phyloP scores from a whole-genome alignment of 1,140 invertebrate species.

The Andricus grossulariae region DNA sequence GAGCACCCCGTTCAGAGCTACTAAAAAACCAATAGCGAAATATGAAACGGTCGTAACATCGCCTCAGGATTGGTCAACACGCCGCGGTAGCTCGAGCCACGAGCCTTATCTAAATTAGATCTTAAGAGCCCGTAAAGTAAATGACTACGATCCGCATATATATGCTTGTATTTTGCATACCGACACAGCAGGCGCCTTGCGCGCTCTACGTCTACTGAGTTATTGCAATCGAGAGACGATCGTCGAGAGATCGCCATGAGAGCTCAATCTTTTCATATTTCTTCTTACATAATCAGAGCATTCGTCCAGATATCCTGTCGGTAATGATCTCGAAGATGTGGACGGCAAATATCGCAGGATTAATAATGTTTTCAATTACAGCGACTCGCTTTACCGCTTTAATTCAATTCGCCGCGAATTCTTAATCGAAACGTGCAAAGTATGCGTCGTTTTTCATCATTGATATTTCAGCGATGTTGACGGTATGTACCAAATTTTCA shows the following conservation, averaged over 20 bases:
- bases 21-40: constrained; percentile 49
- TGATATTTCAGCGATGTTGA: not conserved
- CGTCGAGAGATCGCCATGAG: constrained; percentile 44
- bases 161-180: constrained; percentile 51
- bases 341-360: constrained; percentile 49
- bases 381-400: constrained; percentile 9
- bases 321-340: constrained; percentile 48
- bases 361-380: constrained; percentile 41
- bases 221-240: constrained; percentile 53
- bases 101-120: constrained; percentile 66
- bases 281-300: constrained; percentile 42
- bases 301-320: constrained; percentile 36
- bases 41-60: constrained; percentile 51
- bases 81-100: constrained; percentile 50
- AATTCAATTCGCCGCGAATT: constrained; percentile 5
- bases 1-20: constrained; percentile 35
- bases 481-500: not conserved
- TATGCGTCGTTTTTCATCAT: not conserved
- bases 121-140: constrained; percentile 62
- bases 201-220: constrained; percentile 40
- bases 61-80: constrained; percentile 38
- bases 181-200: constrained; percentile 50
- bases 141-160: constrained; percentile 53
- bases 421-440: not conserved
- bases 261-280: constrained; percentile 34